Conservation (phyloP, 2,113 vertebrate species). For the Callaeas wilsoni region DNA sequence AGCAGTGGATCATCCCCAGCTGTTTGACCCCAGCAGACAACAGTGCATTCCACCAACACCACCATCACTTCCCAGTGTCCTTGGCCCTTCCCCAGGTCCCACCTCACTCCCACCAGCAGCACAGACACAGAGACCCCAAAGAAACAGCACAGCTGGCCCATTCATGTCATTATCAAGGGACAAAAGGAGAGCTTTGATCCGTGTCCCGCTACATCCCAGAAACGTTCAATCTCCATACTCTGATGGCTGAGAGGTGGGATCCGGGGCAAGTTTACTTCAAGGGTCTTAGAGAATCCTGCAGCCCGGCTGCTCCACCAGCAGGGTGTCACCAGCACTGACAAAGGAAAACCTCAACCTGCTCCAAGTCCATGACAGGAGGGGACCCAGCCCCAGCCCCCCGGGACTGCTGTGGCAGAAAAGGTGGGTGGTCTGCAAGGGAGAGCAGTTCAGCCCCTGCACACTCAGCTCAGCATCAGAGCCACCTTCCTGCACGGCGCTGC, state of each 20-base stretch:
- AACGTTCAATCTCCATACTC: neutral
- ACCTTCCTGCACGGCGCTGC: neutral
- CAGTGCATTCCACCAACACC: neutral
- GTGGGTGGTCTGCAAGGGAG: neutral
- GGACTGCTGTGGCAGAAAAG: neutral
- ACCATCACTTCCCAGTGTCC: neutral
- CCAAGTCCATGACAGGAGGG: neutral
- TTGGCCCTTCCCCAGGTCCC: neutral
- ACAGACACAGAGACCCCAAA: neutral
- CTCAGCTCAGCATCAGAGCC: neutral
- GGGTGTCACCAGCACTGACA: neutral
- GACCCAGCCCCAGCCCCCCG: rapidly evolving
- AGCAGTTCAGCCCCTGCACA: neutral
- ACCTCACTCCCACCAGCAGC: neutral
- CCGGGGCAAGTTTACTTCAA: neutral
- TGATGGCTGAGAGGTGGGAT: neutral
- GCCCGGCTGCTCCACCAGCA: neutral
- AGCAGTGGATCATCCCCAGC: neutral
- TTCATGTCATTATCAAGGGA: neutral
- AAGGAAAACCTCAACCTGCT: neutral
- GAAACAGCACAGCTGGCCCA: neutral
- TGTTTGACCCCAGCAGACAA: neutral
- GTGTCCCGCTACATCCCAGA: neutral
- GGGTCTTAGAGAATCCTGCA: neutral
- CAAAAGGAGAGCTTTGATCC: neutral